These are phyloP conservation scores for Leucosticte australis DNA, from an alignment of 2,113 vertebrate genomes.

Conservation along the genomic window DNA sequence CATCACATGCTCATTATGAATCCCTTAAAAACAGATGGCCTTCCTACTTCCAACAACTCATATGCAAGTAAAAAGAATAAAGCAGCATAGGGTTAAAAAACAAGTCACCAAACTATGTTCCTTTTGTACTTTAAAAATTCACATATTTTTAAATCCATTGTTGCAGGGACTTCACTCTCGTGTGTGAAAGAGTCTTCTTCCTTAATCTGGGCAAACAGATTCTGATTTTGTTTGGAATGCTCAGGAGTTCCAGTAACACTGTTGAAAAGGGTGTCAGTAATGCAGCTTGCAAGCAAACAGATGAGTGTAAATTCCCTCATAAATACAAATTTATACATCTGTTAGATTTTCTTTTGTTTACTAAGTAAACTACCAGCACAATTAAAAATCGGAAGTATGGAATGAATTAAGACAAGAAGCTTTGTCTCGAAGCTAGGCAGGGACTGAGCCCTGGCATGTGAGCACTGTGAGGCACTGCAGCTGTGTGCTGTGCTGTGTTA, in stretches of 20 bases:
- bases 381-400: background rate
- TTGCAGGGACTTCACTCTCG: accelerated
- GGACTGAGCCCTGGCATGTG: accelerated
- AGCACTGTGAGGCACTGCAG: accelerated
- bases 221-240: background rate
- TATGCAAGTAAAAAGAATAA: background rate
- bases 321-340: background rate
- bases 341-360: background rate
- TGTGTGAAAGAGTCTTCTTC: background rate
- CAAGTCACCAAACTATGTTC: background rate
- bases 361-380: background rate
- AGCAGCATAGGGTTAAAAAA: background rate
- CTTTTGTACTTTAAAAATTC: background rate
- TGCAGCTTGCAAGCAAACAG: background rate
- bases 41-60: background rate
- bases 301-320: background rate
- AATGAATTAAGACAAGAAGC: background rate
- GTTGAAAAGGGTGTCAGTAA: background rate
- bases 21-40: background rate
- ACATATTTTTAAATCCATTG: background rate
- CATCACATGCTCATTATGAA: background rate
- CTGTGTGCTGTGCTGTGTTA: accelerated
- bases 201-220: background rate
- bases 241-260: background rate
- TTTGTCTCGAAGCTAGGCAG: background rate